Base-by-base conservation (phyloP, 2,113 vertebrate species). In the Thymallus thymallus region DNA sequence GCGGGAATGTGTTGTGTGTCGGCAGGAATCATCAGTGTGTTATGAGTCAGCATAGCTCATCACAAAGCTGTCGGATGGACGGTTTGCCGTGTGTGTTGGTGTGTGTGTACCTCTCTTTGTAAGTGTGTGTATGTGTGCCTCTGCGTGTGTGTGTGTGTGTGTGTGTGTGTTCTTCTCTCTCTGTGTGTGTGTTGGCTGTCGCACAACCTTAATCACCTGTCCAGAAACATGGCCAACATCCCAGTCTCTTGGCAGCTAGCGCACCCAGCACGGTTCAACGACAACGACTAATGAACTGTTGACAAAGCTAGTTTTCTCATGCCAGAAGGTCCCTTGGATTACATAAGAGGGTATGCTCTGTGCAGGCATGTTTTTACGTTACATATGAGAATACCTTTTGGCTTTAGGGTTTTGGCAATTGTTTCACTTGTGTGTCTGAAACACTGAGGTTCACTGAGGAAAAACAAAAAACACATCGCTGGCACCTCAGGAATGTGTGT, bases 221-320 rank as follows among this genome's bases (percentile, higher is more conserved):
- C 75, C 63, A 68, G 41, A 66, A 76, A 69, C 76, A 79, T 76
- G 85, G 80, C 74, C 63, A 73, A 70, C 5, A 48, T 77, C 72
- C 71, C 68, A 16, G 63, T 80, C 45, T 18, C 56, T 26, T 62
- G 30, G 41, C 63, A 56, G 58, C 85, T 74, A 75, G 78, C 78
- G 86, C 82, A 74, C 66, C 66, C 63, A 80, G 85, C 76, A 81
- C 26, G 46, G 83, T 75, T 83, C 79, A 87, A 73, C 82, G 72
- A 77, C 75, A 75, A 79, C 72, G 51, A 63, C 76, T 73, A 82
- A 82, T 74, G 76, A 78, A 51, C 70, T 77, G 71, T 60, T 87
- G 78, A 88, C 79, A 86, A 77, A 18, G 13, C 48, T 18, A 1
- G 48, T 51, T 51, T 18, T 51, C 16, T 51, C 48, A 51, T 5